Conservation (phyloP, 2,888 invertebrate genomes). For the Steinernema carpocapsae region DNA sequence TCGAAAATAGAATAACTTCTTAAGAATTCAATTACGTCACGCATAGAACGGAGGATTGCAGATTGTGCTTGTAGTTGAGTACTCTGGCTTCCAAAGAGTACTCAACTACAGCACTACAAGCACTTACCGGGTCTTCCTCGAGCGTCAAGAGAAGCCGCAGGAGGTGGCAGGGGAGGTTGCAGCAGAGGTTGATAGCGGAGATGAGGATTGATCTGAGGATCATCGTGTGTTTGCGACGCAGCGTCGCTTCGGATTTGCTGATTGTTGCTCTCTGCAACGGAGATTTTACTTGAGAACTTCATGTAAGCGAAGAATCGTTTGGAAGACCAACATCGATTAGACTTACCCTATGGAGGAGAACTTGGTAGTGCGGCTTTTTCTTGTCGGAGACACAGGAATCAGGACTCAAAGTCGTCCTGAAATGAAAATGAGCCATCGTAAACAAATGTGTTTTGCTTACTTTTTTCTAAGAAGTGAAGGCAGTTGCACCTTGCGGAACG, state of each 20-base stretch:
- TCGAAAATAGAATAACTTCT: not conserved
- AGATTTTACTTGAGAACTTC: not conserved
- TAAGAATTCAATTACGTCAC: conserved; percentile 35
- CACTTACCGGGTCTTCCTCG: conserved; percentile 42
- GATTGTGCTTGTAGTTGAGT: too few relatives aligned
- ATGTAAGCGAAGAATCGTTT: too few relatives aligned
- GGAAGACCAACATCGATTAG: not conserved
- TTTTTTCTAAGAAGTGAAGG: conserved; percentile 46
- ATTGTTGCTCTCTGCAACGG: conserved; percentile 41
- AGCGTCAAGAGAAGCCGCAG: conserved; percentile 56
- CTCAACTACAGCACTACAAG: too few relatives aligned
- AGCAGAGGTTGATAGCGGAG: conserved; percentile 61
- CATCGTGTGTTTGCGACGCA: conserved; percentile 46
- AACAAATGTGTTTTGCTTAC: conserved; percentile 39
- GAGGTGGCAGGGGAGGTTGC: conserved; percentile 63
- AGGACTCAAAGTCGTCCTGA: not conserved
- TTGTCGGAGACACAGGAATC: not conserved
- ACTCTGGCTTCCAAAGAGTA: too few relatives aligned
- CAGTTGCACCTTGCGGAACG: conserved; percentile 44
- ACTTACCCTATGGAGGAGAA: not conserved
- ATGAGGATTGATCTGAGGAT: conserved; percentile 61
- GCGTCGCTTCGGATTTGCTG: conserved; percentile 38
- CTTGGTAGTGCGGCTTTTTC: not conserved
- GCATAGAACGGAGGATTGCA: too few relatives aligned
- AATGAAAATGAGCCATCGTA: not conserved